Evolutionary conservation across 2,113 vertebrate species (phyloP), one percentile per base, ranked within the genome.

Genomic region (Amphiprion ocellaris): DNA sequence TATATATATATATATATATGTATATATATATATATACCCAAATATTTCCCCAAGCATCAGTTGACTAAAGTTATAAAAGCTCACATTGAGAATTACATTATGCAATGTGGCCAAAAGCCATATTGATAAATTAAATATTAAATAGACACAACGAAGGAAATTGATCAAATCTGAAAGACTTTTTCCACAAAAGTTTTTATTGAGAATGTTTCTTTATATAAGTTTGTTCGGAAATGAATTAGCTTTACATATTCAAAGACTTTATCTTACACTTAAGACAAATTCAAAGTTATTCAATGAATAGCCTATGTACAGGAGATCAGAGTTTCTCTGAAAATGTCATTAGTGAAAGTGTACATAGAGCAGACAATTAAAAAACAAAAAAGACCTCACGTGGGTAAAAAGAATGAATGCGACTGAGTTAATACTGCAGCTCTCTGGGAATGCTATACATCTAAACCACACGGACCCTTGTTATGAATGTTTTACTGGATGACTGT

Each of bases 211-310:
- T 87, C 85, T 89, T 86, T 81, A 70, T 74, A 83, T 50, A 89
- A 83, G 81, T 89, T 92, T 89, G 80, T 92, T 92, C 85, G 84
- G 90, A 90, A 93, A 89, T 91, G 79, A 41, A 79, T 77, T 69
- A n/a, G 87, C 75, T 87, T 84, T 84, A 90, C 79, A 88, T 87
- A 89, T 87, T 88, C 83, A 89, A 91, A 90, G 76, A 82, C 64
- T 77, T 87, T 80, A 87, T 91, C 33, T 90, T 90, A 92, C 82
- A 90, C 59, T 77, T 79, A 85, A 77, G 81, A 91, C 79, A 87
- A 84, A 87, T 82, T 86, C 79, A 79, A 74, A 81, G 66, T 85
- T 82, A 81, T 88, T 84, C 17, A 85, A 89, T 86, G 74, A 46
- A 81, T 70, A 71, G 83, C 60, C 68, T 91, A 89, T 92, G 67